These are phyloP conservation scores for Nomada flava DNA, from an alignment of 2,888 invertebrate species.

Conservation along the genomic window DNA sequence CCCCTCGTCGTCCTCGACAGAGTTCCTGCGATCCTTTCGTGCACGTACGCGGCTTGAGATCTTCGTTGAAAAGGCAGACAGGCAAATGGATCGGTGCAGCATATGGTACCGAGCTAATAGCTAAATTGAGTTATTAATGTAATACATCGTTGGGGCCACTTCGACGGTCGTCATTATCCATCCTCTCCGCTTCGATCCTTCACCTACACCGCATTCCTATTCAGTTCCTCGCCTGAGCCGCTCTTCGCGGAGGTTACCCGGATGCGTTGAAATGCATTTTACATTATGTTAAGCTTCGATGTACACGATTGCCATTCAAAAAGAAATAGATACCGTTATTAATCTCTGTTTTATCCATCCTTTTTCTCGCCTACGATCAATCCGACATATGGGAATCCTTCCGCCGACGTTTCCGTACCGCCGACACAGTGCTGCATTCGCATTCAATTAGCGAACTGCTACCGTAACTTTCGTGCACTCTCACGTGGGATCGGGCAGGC, in stretches of 20 bases:
- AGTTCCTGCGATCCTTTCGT: background rate
- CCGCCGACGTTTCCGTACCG: constrained; percentile 13
- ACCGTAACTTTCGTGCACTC: background rate
- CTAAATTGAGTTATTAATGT: constrained; percentile 50
- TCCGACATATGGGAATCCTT: constrained; percentile 35
- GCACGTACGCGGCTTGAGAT: background rate
- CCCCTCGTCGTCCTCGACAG: background rate
- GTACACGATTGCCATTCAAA: constrained; percentile 50
- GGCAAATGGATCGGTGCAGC: constrained; percentile 14
- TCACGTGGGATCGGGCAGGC: background rate
- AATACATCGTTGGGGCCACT: constrained; percentile 31
- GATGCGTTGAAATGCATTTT: constrained; percentile 53
- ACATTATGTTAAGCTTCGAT: constrained; percentile 44
- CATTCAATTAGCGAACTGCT: background rate
- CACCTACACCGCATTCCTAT: constrained; percentile 36
- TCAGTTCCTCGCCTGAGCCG: background rate
- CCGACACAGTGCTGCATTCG: background rate
- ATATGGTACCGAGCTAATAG: constrained; percentile 36
- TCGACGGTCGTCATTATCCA: constrained; percentile 30
- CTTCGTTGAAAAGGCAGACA: constrained; percentile 6
- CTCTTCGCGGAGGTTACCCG: constrained; percentile 37
- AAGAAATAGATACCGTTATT: constrained; percentile 50
- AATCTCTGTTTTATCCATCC: constrained; percentile 50
- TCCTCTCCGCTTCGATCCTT: constrained; percentile 23
- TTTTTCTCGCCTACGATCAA: constrained; percentile 41